These are phyloP conservation scores for Loripinus fragilis DNA, from an alignment of 2,888 invertebrate genomes.

Conservation along the genomic window DNA sequence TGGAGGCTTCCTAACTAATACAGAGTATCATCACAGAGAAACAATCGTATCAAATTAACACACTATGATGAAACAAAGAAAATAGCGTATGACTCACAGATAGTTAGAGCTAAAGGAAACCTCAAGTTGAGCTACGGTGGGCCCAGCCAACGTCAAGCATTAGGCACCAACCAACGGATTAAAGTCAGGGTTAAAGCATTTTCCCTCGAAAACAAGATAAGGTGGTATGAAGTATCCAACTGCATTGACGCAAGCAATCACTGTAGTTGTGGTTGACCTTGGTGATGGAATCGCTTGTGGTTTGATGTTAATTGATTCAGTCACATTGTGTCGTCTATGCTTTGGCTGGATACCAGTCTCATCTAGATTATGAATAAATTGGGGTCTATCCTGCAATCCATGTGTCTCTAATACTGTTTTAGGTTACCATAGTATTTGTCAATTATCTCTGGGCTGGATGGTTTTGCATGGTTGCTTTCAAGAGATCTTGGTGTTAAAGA, in stretches of 20 bases:
- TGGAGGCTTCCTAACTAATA: not conserved
- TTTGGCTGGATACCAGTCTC: slow-evolving; percentile 28
- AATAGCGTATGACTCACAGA: too few relatives aligned
- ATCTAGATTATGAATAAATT: slow-evolving; percentile 20
- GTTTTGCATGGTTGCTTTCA: slow-evolving; percentile 26
- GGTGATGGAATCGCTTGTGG: not conserved
- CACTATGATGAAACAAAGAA: too few relatives aligned
- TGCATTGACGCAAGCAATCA: slow-evolving; percentile 18
- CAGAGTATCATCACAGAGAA: not conserved
- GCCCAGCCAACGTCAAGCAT: too few relatives aligned
- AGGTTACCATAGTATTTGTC: slow-evolving; percentile 24
- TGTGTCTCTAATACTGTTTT: not conserved
- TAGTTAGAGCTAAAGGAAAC: too few relatives aligned
- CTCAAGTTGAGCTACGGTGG: too few relatives aligned
- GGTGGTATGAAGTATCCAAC: slow-evolving; percentile 27
- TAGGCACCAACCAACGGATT: not conserved
- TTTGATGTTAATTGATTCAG: not conserved
- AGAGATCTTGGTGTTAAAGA: slow-evolving; percentile 26
- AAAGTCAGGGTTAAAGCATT: slow-evolving; percentile 16
- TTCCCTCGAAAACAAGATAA: slow-evolving; percentile 38
- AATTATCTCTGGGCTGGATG: slow-evolving; percentile 28
- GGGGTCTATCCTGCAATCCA: slow-evolving; percentile 14
- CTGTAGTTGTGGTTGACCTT: slow-evolving; percentile 8
- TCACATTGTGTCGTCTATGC: slow-evolving; percentile 6
- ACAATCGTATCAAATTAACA: too few relatives aligned